A percentile compares a stretch with the other conserved stretches of the same genome.
Evolutionary conservation across 2,888 invertebrate genomes (phyloP).

Genomic region (Xanthorhoe spadicearia): DNA sequence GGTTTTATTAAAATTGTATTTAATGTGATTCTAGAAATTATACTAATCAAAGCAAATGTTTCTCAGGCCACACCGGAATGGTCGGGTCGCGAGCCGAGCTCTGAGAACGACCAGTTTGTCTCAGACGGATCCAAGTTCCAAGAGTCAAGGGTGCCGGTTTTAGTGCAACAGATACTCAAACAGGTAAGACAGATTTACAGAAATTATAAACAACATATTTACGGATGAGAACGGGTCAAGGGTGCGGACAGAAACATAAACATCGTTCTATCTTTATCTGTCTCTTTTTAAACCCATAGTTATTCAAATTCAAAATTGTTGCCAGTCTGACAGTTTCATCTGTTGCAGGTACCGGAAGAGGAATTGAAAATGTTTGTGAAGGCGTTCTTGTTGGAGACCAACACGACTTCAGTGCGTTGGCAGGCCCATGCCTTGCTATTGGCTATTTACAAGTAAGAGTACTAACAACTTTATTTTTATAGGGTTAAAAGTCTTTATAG

Average conservation of each 20-base stretch:
- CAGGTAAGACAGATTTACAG: constrained; percentile 67
- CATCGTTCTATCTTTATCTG: too few relatives aligned
- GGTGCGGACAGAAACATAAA: too few relatives aligned
- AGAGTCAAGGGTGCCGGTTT: constrained; percentile 72
- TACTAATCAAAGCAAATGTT: background rate
- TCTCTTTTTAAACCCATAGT: background rate
- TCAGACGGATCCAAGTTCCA: constrained; percentile 81
- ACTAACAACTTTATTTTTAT: background rate
- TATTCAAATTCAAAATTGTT: background rate
- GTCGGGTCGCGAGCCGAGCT: constrained; percentile 77
- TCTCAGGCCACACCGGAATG: constrained; percentile 63
- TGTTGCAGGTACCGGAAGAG: constrained; percentile 82
- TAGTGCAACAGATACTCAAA: constrained; percentile 78
- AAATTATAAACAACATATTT: too few relatives aligned
- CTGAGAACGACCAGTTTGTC: constrained; percentile 75
- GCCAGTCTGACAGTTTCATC: background rate
- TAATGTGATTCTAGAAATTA: background rate
- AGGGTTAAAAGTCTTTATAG: background rate
- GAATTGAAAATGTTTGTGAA: constrained; percentile 91
- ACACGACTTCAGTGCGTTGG: constrained; percentile 96
- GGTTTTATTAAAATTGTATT: too few relatives aligned
- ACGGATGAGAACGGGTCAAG: too few relatives aligned
- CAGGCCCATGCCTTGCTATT: constrained; percentile 95
- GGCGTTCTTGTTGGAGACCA: constrained; percentile 96
- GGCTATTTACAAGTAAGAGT: constrained; percentile 90